Conservation (phyloP, 2,888 invertebrate genomes). For the Willowsia nigromaculata region DNA sequence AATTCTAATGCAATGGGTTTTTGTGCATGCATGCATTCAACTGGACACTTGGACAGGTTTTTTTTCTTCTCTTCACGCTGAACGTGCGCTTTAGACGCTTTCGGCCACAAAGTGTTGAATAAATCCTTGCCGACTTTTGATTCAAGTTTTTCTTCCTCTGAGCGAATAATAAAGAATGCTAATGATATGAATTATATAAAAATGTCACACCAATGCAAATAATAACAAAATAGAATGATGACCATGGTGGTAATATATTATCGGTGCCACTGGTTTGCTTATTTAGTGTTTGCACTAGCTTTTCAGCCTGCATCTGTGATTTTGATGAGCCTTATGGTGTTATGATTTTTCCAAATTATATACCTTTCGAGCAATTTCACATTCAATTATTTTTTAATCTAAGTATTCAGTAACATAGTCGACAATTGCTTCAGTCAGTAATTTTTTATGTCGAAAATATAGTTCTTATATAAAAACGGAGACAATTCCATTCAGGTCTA, state of each 20-base stretch:
- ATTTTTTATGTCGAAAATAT: too few species aligned
- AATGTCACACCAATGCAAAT: slow-evolving; percentile 34
- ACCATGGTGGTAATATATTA: slow-evolving; percentile 12
- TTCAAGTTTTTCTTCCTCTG: slow-evolving; percentile 2
- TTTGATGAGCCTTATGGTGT: background rate
- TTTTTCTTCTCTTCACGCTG: background rate
- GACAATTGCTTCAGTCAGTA: background rate
- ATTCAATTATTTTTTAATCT: background rate
- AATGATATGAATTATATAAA: slow-evolving; percentile 16
- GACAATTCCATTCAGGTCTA: too few species aligned
- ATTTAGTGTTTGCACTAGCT: background rate
- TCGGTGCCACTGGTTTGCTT: background rate
- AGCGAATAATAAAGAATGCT: slow-evolving; percentile 31
- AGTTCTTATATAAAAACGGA: too few species aligned
- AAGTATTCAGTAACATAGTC: background rate
- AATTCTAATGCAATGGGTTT: background rate
- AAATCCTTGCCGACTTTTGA: slow-evolving; percentile 39
- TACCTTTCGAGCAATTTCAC: background rate
- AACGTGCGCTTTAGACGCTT: background rate
- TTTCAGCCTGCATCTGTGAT: background rate
- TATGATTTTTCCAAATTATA: slow-evolving; percentile 11
- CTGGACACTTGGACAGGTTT: slow-evolving; percentile 45
- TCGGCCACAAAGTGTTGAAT: background rate
- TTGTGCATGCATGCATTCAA: background rate
- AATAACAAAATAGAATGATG: background rate